phyloP scores from a whole-genome alignment of 2,888 invertebrate species.

The Disparrhopalites patrizii region DNA sequence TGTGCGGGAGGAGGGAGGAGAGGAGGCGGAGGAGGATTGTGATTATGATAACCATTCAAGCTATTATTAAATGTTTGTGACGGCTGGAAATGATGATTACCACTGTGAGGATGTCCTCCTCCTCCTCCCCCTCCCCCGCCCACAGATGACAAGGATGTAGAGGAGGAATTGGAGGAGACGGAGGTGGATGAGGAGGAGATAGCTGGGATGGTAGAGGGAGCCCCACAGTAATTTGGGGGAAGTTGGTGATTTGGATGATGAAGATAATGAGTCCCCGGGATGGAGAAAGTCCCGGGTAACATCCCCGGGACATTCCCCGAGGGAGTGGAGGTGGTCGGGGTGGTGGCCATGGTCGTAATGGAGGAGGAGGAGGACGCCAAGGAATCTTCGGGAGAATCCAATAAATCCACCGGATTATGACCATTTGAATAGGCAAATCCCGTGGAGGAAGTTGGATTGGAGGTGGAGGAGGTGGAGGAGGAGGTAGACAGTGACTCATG shows the following conservation, averaged over 20 bases:
- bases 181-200: neutral
- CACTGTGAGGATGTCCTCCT: neutral
- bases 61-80: slow-evolving; percentile 14
- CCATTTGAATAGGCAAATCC: too few species aligned
- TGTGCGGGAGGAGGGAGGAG: slow-evolving; percentile 25
- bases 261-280: neutral
- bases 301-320: neutral
- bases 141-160: neutral
- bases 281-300: neutral
- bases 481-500: slow-evolving; percentile 12
- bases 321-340: too few species aligned
- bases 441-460: neutral
- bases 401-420: neutral
- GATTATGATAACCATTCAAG: slow-evolving; percentile 13
- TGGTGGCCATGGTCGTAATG: too few species aligned
- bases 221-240: too few species aligned
- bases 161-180: neutral
- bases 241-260: neutral
- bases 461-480: slow-evolving; percentile 19
- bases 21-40: slow-evolving; percentile 14
- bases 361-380: neutral
- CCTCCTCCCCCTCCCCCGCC: too few species aligned
- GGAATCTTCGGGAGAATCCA: neutral
- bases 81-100: neutral
- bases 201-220: neutral